Base-by-base conservation (phyloP, 35 echinoderm and acorn worm species). In the Ptychodera flava region DNA sequence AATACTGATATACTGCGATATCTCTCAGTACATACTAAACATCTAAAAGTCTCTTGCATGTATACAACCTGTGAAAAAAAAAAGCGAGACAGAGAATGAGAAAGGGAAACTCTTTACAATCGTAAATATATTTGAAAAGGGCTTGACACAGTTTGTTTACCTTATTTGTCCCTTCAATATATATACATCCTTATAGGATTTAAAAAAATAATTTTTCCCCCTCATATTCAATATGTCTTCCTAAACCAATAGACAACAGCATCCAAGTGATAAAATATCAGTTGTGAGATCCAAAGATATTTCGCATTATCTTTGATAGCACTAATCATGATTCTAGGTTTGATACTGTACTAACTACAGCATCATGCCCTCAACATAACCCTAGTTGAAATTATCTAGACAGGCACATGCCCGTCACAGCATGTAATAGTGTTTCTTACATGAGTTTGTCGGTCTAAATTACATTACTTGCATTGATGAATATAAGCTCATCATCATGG, bases 41-140 rank as follows among this genome's bases (percentile, higher is more conserved):
- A 99, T 16, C 78, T 38, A 78, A 94, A 93, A 79, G 88, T 85
- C 83, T 99, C 96, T 90, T 87, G 89, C 88, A 90, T 91, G 88
- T 99, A 90, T 79, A 99, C 88, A 77, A 99, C 85, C 96, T 99
- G 89, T 16, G n/a, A 29, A 27, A 36, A 80, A 35, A 84, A 81
- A 81, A 85, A 89, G 33, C 75, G 34, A 28, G 22, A 27, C 83
- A 82, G 36, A 33, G 30, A 82, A 76, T 16, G 35, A 78, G 28
- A 31, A 88, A 36, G 81, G 31, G 0, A 85, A 84, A 16, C 33
- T 32, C 35, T n/a, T n/a, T 16, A 87, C 22, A 27, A 15, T 34
- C 28, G 15, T 85, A 64, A 28, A 38, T 0, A 0, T 16, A 75
- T 34, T 31, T 85, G 33, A 22, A 85, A 31, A 77, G 64, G 28